Evolutionary conservation across 2,888 invertebrate species (phyloP).

Genomic region (Cephus pygmeus): DNA sequence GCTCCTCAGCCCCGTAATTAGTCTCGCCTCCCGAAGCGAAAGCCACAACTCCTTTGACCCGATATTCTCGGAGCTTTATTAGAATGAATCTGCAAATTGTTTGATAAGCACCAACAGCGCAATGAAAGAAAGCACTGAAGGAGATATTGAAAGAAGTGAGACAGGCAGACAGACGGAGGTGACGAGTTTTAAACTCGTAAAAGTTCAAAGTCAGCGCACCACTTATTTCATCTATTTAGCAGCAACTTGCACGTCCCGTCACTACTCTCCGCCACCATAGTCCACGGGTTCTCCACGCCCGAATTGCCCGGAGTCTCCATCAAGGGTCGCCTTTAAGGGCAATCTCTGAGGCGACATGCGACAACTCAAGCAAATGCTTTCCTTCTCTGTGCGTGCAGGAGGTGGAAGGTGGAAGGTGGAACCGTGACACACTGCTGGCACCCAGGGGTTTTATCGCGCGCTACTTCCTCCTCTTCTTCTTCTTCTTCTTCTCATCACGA

Average conservation of each 20-base stretch:
- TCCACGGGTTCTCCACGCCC: too few species aligned
- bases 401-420: background rate
- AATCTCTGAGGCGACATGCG: conserved; percentile 8
- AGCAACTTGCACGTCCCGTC: background rate
- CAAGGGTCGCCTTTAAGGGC: background rate
- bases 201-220: conserved; percentile 31
- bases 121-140: background rate
- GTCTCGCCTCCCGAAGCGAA: background rate
- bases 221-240: conserved; percentile 25
- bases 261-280: background rate
- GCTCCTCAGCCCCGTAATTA: too few species aligned
- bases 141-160: conserved; percentile 15
- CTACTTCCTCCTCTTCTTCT: conserved; percentile 9
- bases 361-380: background rate
- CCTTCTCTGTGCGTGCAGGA: background rate
- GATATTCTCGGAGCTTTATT: conserved; percentile 19
- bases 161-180: background rate
- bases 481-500: conserved; percentile 1
- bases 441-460: conserved; percentile 6
- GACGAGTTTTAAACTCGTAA: conserved; percentile 26
- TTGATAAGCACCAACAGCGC: conserved; percentile 26
- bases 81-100: conserved; percentile 31
- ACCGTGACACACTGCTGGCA: background rate
- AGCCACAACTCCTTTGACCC: background rate
- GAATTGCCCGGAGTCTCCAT: too few species aligned